Percentiles rank a stretch among this genome's conserved stretches.
Evolutionary conservation across 2,113 vertebrate species (phyloP).

Genomic region (Mesembrinibis cayennensis): DNA sequence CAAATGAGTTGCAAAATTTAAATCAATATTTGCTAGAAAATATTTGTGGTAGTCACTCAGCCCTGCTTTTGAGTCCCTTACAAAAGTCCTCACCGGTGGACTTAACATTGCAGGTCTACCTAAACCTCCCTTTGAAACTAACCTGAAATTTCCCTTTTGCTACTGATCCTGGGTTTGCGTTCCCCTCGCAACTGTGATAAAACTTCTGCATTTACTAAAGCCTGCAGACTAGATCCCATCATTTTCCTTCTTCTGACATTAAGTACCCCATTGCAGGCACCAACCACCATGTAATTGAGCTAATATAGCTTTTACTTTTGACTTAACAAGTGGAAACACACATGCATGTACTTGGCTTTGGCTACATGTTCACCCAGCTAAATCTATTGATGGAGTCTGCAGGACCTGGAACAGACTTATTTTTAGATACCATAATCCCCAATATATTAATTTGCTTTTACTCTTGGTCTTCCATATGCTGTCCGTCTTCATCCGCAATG

Average conservation of each 20-base stretch:
- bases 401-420: neutral
- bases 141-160: neutral
- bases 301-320: neutral
- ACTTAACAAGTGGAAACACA: neutral
- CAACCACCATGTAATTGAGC: neutral
- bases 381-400: neutral
- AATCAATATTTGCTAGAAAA: conserved; percentile 58
- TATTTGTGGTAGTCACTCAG: neutral
- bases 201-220: neutral
- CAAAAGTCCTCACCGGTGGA: neutral
- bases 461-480: neutral
- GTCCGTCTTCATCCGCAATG: neutral
- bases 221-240: neutral
- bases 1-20: conserved; percentile 47
- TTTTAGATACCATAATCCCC: neutral
- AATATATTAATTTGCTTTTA: neutral
- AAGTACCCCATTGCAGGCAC: neutral
- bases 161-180: neutral
- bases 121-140: neutral
- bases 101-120: neutral
- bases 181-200: neutral
- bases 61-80: neutral
- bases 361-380: neutral
- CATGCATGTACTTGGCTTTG: neutral
- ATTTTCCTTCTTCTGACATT: neutral